Evolutionary conservation across 2,888 invertebrate species (phyloP).

Genomic region (Chydorus sphaericus): DNA sequence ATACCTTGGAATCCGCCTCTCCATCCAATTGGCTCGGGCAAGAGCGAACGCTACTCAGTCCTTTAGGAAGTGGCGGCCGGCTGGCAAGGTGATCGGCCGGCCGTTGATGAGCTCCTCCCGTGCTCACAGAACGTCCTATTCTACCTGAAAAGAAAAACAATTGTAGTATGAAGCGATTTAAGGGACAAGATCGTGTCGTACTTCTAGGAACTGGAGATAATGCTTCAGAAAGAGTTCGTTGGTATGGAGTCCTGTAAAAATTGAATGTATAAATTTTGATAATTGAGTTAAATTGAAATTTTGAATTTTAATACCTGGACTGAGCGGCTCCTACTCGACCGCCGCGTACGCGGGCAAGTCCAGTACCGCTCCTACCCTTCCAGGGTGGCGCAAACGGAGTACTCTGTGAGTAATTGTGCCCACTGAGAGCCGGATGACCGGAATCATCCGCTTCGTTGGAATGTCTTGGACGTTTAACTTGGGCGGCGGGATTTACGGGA

Average conservation of each 20-base stretch:
- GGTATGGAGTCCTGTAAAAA: neutral
- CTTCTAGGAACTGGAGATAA: neutral
- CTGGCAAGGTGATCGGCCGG: neutral
- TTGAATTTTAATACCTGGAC: slow-evolving; percentile 1
- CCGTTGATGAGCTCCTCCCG: neutral
- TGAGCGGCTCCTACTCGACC: neutral
- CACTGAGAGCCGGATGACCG: neutral
- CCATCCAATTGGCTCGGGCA: no score
- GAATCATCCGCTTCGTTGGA: neutral
- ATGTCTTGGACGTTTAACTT: neutral
- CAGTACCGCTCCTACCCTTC: slow-evolving; percentile 2
- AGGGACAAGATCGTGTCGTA: neutral
- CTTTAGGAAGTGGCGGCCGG: neutral
- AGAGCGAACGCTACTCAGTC: neutral
- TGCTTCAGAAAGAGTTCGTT: neutral
- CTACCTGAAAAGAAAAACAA: neutral
- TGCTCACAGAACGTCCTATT: neutral
- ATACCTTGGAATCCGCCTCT: neutral
- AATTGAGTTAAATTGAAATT: neutral
- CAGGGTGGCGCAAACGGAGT: slow-evolving; percentile 1
- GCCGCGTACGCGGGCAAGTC: slow-evolving; percentile 1
- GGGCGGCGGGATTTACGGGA: neutral
- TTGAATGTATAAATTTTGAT: neutral
- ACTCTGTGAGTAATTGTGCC: slow-evolving; percentile 7
- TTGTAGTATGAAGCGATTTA: neutral